Evolutionary conservation across 2,797 vertebrate genomes (phyloP).

Genomic region (Propithecus deckenii): DNA sequence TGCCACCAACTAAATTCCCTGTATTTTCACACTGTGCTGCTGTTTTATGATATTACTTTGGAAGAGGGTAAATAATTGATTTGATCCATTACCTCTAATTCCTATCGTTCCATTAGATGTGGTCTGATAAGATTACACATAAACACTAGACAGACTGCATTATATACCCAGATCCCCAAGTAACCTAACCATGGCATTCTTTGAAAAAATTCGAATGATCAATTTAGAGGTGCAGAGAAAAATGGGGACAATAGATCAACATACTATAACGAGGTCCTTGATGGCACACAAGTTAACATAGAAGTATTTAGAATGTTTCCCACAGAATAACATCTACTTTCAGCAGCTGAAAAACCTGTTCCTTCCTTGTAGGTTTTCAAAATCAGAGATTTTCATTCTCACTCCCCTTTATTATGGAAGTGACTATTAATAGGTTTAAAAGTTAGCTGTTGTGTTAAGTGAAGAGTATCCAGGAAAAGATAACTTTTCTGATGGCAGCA

Average conservation of each 20-base stretch:
- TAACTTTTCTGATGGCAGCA: neutral
- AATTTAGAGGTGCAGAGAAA: neutral
- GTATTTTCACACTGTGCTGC: neutral
- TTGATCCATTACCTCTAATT: slow-evolving; percentile 53
- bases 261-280: neutral
- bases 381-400: neutral
- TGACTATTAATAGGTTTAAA: neutral
- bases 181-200: neutral
- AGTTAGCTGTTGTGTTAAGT: neutral
- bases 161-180: slow-evolving; percentile 8
- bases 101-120: slow-evolving; percentile 8
- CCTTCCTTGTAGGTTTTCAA: neutral
- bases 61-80: slow-evolving; percentile 43
- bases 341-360: neutral
- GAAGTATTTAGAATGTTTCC: neutral
- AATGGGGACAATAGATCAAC: neutral
- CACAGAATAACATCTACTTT: neutral
- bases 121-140: slow-evolving; percentile 18
- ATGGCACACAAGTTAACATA: neutral
- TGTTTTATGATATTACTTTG: slow-evolving; percentile 20
- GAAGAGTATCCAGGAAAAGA: neutral
- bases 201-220: slow-evolving; percentile 51
- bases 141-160: neutral
- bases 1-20: neutral
- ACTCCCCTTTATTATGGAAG: neutral